phyloP scores from a whole-genome alignment of 1,140 invertebrate genomes.

The Semibalanus balanoides region DNA sequence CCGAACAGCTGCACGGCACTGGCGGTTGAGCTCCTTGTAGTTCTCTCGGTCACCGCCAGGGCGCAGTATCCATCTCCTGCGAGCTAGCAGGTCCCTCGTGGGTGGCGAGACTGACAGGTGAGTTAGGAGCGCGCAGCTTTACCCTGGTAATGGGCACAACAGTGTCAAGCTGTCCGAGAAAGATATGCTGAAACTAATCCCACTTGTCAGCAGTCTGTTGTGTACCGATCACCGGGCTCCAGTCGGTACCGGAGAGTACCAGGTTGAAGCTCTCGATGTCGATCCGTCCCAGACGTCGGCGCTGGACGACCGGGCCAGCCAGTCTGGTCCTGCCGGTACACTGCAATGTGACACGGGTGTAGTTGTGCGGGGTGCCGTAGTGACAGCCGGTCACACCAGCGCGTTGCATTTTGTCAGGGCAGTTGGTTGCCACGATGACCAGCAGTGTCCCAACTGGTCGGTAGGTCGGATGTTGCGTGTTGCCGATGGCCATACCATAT shows the following conservation, averaged over 20 bases:
- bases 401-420: not conserved
- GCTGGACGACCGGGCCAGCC: not conserved
- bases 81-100: too few relatives aligned
- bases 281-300: not conserved
- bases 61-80: too few relatives aligned
- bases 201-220: not conserved
- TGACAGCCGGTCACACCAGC: not conserved
- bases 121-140: too few relatives aligned
- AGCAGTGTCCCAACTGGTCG: not conserved
- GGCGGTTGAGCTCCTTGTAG: too few relatives aligned
- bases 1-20: too few relatives aligned
- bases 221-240: not conserved
- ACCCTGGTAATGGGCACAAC: not conserved
- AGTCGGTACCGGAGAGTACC: not conserved
- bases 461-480: not conserved
- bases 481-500: not conserved
- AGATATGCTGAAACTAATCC: not conserved
- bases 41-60: too few relatives aligned
- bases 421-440: not conserved
- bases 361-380: not conserved
- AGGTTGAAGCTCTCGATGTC: not conserved
- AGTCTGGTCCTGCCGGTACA: not conserved
- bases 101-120: too few relatives aligned
- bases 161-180: not conserved
- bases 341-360: not conserved